Evolutionary conservation across 2,113 vertebrate species (phyloP).

Genomic region (Neoarius graeffei): DNA sequence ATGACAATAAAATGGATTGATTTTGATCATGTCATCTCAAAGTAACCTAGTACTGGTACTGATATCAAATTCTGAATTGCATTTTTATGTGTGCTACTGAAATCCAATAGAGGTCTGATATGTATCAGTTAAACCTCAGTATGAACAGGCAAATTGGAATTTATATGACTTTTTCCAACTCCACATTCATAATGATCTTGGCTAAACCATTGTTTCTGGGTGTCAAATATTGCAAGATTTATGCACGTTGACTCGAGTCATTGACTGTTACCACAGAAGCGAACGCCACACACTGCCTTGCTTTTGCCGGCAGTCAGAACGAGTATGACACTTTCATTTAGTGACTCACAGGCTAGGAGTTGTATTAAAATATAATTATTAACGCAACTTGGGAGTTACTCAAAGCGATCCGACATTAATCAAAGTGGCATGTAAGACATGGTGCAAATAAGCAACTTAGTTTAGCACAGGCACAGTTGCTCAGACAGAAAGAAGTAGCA

Average conservation of each 20-base stretch:
- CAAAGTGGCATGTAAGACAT: conserved; percentile 23
- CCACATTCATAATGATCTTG: conserved; percentile 15
- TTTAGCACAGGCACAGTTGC: neutral
- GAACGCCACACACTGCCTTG: neutral
- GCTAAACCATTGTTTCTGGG: conserved; percentile 13
- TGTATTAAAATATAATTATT: conserved; percentile 25
- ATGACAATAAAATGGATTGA: neutral
- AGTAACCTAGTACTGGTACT: neutral
- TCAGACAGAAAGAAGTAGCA: neutral
- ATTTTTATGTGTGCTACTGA: neutral
- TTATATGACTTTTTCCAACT: conserved; percentile 16
- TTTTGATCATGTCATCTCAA: neutral
- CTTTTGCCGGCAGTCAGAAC: conserved; percentile 2
- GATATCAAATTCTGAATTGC: conserved; percentile 2
- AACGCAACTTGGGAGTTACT: neutral
- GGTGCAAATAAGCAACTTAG: conserved; percentile 10
- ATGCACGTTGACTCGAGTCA: conserved; percentile 11
- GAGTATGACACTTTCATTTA: conserved; percentile 17
- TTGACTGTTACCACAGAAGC: conserved; percentile 1
- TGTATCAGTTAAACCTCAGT: neutral
- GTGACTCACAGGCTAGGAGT: conserved; percentile 2
- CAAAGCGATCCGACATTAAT: neutral
- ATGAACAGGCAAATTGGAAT: conserved; percentile 20
- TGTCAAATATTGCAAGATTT: conserved; percentile 26
- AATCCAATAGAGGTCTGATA: neutral